Evolutionary conservation across 2,888 invertebrate species (phyloP), one percentile per base, ranked within the genome.

Genomic region (Scaptomyza parva): DNA sequence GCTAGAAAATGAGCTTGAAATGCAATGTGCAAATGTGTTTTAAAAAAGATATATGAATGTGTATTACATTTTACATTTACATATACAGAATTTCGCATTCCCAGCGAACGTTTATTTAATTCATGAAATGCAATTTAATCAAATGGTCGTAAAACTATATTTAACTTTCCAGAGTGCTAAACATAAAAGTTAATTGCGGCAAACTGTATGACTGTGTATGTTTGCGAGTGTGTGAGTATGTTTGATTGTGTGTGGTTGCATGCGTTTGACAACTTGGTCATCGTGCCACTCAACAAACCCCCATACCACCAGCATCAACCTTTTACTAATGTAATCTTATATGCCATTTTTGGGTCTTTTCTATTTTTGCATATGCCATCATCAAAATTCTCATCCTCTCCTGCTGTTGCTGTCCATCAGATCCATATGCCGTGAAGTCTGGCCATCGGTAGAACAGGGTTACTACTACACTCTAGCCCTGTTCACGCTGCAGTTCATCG

Each of bases 401-500:
- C 22, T 24, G 24, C n/a, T 22, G 14, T 50, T 50, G 48, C 63
- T 30, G 41, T 28, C 43, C 59, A 67, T 44, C 66, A 95, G 95
- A 89, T 95, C 94, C 88, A 92, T 95, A 71, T 96, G 96, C 91
- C 92, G 92, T 55, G 96, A 96, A 89, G 93, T 94, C 64, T 97
- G 96, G 96, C 93, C 93, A 5, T 92, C 92, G 18, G 91, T 92
- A 0, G 92, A 93, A 52, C 94, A 95, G 79, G 94, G 94, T 76
- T 93, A 94, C 83, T 94, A 94, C 75, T 98, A 97, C 92, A 95
- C 96, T 1, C 94, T 95, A 85, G 94, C 95, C 0, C 92, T 98
- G 69, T 93, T 97, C 92, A 93, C 95, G 40, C 93, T 97, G 50
- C 98, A 98, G 92, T 98, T 97, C 90, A 93, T 96, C 66, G 93